phyloP scores from a whole-genome alignment of 2,113 vertebrate genomes.

The Mesitornis unicolor region DNA sequence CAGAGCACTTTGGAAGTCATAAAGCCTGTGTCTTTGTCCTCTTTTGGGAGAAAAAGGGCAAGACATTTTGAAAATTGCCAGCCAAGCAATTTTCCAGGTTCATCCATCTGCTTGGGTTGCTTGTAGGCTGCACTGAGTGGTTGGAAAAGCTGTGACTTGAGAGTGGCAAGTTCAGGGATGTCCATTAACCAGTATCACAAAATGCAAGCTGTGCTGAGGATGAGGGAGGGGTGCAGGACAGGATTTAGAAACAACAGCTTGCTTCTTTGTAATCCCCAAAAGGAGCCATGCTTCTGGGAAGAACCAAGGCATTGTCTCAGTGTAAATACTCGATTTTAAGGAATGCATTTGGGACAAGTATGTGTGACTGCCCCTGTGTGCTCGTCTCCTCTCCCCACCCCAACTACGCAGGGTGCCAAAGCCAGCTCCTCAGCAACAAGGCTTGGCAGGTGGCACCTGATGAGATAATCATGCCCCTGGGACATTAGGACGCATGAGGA shows the following conservation, averaged over 20 bases:
- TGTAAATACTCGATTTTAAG: not conserved
- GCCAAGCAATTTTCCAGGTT: not conserved
- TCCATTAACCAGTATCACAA: not conserved
- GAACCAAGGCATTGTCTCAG: not conserved
- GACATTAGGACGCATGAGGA: conserved; percentile 10
- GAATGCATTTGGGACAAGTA: not conserved
- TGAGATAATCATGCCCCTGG: conserved; percentile 47
- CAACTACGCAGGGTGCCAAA: not conserved
- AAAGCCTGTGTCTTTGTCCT: not conserved
- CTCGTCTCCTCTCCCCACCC: not conserved
- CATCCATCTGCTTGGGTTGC: not conserved
- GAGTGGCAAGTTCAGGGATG: not conserved
- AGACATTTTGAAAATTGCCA: not conserved
- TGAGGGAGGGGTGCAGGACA: not conserved
- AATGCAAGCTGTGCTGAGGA: not conserved
- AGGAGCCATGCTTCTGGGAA: not conserved
- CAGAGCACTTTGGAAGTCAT: not conserved
- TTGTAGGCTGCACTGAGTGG: not conserved
- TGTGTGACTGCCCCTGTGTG: not conserved
- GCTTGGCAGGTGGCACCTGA: conserved; percentile 42
- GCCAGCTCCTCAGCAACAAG: conserved; percentile 41
- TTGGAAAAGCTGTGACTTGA: not conserved
- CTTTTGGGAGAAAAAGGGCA: not conserved
- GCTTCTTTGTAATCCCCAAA: not conserved
- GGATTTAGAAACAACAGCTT: not conserved